Evolutionary conservation across 2,113 vertebrate species (phyloP).

Genomic region (Ascaphus truei): DNA sequence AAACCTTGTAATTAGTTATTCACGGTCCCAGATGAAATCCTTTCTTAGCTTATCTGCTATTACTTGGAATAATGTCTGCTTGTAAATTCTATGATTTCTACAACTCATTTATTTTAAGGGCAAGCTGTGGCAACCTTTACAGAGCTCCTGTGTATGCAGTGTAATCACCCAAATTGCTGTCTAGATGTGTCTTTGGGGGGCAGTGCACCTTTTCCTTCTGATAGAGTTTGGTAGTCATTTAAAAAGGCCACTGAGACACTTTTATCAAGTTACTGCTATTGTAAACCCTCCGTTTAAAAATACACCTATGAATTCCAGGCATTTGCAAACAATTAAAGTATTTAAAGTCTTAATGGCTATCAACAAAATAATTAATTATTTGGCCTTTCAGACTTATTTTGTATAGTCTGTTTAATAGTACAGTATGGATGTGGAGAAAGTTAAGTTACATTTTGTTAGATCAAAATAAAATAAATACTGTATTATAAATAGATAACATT

Average conservation of each 20-base stretch:
- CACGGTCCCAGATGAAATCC: neutral
- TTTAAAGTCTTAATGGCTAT: neutral
- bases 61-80: neutral
- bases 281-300: neutral
- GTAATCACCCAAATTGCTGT: neutral
- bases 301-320: neutral
- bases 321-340: neutral
- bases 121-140: constrained; percentile 5
- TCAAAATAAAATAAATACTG: too few relatives aligned
- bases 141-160: neutral
- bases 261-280: neutral
- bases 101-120: neutral
- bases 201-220: constrained; percentile 19
- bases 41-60: neutral
- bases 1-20: neutral
- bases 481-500: too few relatives aligned
- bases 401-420: too few relatives aligned
- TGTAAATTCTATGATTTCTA: neutral
- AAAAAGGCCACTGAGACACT: neutral
- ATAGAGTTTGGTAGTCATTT: neutral
- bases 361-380: neutral
- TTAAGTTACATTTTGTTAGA: too few relatives aligned
- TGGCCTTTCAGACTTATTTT: neutral
- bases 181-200: neutral
- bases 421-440: too few relatives aligned